Conservation (phyloP, 2,888 invertebrate species). For the Fragum sueziense region DNA sequence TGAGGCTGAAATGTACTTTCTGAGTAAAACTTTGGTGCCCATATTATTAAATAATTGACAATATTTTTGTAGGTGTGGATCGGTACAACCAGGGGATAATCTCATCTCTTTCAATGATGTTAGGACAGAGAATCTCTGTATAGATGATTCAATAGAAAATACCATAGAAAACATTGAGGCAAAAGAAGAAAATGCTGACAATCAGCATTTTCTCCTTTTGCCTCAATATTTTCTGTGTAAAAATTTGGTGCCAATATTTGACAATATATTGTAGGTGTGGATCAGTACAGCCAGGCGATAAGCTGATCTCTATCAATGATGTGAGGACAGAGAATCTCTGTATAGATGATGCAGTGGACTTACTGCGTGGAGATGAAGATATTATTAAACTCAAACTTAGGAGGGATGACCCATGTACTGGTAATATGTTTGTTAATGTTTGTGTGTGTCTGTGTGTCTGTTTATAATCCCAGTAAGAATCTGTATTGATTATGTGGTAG, state of each 20-base stretch:
- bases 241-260: no score
- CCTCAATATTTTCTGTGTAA: no score
- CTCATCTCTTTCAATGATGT: slow-evolving; percentile 94
- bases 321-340: slow-evolving; percentile 89
- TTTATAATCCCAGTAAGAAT: slow-evolving; percentile 85
- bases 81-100: slow-evolving; percentile 92
- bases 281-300: slow-evolving; percentile 92
- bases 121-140: slow-evolving; percentile 88
- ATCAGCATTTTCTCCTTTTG: no score
- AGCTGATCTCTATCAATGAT: slow-evolving; percentile 93
- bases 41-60: no score
- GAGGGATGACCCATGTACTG: slow-evolving; percentile 82
- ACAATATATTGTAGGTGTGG: slow-evolving; percentile 85
- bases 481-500: slow-evolving; percentile 85
- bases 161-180: no score
- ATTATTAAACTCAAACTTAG: slow-evolving; percentile 84
- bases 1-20: no score
- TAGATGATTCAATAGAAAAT: slow-evolving; percentile 85
- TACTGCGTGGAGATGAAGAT: slow-evolving; percentile 83
- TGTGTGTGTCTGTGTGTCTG: no score
- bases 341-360: slow-evolving; percentile 85
- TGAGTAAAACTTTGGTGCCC: no score
- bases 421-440: slow-evolving; percentile 55
- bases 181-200: no score
- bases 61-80: slow-evolving; percentile 86